These are phyloP conservation scores for Azorinus chamasolen DNA, from an alignment of 2,888 invertebrate genomes.

Conservation along the genomic window DNA sequence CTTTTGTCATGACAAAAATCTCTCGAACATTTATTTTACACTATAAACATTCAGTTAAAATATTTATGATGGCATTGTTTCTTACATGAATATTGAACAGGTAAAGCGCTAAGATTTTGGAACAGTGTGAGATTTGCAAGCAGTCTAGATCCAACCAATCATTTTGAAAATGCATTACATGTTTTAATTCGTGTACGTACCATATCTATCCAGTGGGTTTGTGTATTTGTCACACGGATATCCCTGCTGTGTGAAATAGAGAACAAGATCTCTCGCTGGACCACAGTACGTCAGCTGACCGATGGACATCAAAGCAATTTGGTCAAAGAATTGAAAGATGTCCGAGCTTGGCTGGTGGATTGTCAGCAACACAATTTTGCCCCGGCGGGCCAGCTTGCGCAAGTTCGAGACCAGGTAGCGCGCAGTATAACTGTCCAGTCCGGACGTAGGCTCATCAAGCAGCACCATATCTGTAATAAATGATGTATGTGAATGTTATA, in stretches of 20 bases:
- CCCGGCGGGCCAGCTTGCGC: conserved; percentile 71
- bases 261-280: conserved; percentile 93
- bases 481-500: too few relatives aligned
- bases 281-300: conserved; percentile 90
- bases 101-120: too few relatives aligned
- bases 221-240: conserved; percentile 98
- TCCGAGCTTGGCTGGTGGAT: conserved; percentile 88
- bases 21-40: too few relatives aligned
- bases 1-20: too few relatives aligned
- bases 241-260: conserved; percentile 97
- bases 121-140: too few relatives aligned
- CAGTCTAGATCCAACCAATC: too few relatives aligned
- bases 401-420: conserved; percentile 88
- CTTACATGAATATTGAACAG: too few relatives aligned
- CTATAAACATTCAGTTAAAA: too few relatives aligned
- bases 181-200: too few relatives aligned
- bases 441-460: conserved; percentile 94
- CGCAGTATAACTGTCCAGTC: conserved; percentile 97
- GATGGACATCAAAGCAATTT: conserved; percentile 72
- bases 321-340: conserved; percentile 67
- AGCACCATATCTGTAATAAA: conserved; percentile 94
- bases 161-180: too few relatives aligned
- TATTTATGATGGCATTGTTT: too few relatives aligned
- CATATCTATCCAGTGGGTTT: conserved; percentile 98
- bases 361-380: conserved; percentile 91